Conservation (phyloP, 2,888 invertebrate species). For the Dolichomitus sp. region DNA sequence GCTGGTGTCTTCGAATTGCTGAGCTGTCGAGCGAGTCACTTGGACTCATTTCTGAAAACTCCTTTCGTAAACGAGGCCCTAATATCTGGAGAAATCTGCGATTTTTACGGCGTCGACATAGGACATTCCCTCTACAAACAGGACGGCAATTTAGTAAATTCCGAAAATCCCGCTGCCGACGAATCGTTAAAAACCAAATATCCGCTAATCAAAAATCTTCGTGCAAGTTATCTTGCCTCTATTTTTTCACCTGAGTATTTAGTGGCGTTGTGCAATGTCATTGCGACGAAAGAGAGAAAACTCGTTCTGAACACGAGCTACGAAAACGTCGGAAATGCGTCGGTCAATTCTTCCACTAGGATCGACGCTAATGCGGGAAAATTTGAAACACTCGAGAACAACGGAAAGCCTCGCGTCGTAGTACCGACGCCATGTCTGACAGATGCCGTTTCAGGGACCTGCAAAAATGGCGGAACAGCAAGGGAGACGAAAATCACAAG, state of each 20-base stretch:
- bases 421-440: conserved; percentile 34
- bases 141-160: not conserved
- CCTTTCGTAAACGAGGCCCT: conserved; percentile 89
- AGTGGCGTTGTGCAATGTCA: conserved; percentile 92
- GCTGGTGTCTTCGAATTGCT: conserved; percentile 91
- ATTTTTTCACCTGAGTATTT: conserved; percentile 90
- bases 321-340: conserved; percentile 81
- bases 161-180: not conserved
- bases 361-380: conserved; percentile 38
- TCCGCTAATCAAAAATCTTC: conserved; percentile 40
- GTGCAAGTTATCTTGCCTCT: conserved; percentile 88
- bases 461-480: not conserved
- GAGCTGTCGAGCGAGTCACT: conserved; percentile 90
- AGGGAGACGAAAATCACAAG: conserved; percentile 24
- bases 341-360: conserved; percentile 60
- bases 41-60: conserved; percentile 89
- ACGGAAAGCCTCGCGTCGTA: conserved; percentile 31
- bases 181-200: conserved; percentile 26
- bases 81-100: conserved; percentile 87
- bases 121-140: not conserved
- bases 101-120: conserved; percentile 54
- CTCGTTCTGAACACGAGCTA: conserved; percentile 90
- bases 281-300: conserved; percentile 90
- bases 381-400: conserved; percentile 15
- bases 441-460: conserved; percentile 35